These are phyloP conservation scores for Lathronympha strigana DNA, from an alignment of 2,888 invertebrate species.

Conservation along the genomic window DNA sequence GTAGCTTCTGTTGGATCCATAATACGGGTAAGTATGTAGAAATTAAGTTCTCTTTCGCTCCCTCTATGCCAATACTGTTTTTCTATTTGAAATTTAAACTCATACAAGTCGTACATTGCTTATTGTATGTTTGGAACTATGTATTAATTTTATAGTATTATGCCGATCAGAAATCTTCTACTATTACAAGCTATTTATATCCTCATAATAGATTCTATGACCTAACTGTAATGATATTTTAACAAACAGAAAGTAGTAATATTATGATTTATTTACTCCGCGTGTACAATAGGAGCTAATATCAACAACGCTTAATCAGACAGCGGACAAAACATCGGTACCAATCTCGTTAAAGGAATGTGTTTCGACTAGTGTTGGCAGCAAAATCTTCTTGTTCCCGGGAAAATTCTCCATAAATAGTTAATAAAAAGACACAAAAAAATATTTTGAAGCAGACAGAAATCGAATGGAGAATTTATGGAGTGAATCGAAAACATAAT, in stretches of 20 bases:
- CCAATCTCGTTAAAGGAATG: constrained; percentile 69
- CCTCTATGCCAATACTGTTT: no score
- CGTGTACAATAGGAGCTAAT: constrained; percentile 52
- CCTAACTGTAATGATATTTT: constrained; percentile 10
- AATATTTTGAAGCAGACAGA: neutral
- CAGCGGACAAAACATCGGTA: constrained; percentile 60
- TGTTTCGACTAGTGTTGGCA: constrained; percentile 54
- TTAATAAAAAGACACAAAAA: neutral
- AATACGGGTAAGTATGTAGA: no score
- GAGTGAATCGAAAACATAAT: no score
- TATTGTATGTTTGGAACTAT: neutral
- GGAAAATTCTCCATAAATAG: neutral
- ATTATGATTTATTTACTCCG: constrained; percentile 31
- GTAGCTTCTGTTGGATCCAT: no score
- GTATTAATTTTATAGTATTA: neutral
- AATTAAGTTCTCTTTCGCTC: no score
- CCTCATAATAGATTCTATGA: neutral
- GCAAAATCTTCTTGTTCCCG: neutral
- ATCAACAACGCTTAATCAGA: constrained; percentile 58
- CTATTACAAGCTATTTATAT: constrained; percentile 7
- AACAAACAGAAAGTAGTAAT: constrained; percentile 26
- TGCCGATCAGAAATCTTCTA: neutral
- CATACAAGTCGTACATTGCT: no score
- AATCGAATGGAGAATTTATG: no score
- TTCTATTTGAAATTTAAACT: no score